Base-by-base conservation (phyloP, 1,140 invertebrate species). In the Centruroides sculpturatus region DNA sequence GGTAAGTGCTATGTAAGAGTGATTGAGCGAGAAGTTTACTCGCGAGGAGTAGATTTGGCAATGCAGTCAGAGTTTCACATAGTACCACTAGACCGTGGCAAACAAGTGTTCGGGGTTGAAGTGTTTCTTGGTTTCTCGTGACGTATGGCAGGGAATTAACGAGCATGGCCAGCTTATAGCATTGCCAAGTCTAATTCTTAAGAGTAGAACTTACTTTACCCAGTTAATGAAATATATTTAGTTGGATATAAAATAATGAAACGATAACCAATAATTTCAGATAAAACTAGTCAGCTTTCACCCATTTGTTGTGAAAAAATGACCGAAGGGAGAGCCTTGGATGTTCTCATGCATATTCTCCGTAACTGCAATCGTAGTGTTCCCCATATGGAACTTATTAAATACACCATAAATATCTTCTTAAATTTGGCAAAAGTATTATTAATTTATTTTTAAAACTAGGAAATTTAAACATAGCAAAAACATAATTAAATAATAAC, bases 261-360 rank as follows among this genome's bases (percentile, higher is more conserved):
- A 23, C 23, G 23, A 23, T 2, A 23, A 6, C n/a, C 52, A 36
- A 52, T 34, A n/a, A 0, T 46, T 53, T 10, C 56, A 66, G 64
- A 64, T 61, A 60, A 59, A 1, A 60, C 62, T 13, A 66, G 61
- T 9, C 56, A 52, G 8, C 54, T 63, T 10, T 67, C 64, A 5
- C 34, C 61, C 8, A 35, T 23, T 35, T 67, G 66, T 48, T 67
- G 66, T 60, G 57, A 62, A 10, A 35, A 60, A 47, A 55, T 66
- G 36, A 34, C 57, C 13, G 41, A 61, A 52, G 57, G 60, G 53
- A 57, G 54, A 35, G 64, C 57, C 35, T n/a, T 64, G 4, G 23
- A 35, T 12, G 35, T 57, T 4, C 12, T 64, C 6, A 35, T 64
- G 11, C 35, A 57, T 3, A 5, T 60, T 5, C 5, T 64, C 5